Evolutionary conservation across 2,888 invertebrate genomes (phyloP).

Genomic region (Apodemia zela): DNA sequence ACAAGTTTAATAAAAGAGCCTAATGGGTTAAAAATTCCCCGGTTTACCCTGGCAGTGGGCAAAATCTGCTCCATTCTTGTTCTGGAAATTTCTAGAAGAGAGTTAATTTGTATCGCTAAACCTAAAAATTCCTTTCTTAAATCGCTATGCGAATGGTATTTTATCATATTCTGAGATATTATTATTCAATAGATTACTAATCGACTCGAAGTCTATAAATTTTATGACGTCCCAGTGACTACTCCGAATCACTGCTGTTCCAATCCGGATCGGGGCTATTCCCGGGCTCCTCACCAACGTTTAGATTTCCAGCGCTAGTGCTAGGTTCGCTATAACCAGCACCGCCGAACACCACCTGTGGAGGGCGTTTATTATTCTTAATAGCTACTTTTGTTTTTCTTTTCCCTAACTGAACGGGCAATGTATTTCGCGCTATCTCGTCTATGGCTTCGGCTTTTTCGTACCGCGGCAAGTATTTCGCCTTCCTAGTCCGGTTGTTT

Average conservation of each 20-base stretch:
- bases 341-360: background rate
- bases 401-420: background rate
- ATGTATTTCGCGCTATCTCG: constrained; percentile 1
- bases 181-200: constrained; percentile 21
- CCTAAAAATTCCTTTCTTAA: constrained; percentile 2
- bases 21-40: constrained; percentile 18
- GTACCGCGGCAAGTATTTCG: constrained; percentile 1
- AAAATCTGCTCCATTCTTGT: background rate
- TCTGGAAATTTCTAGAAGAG: background rate
- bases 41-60: too few relatives aligned
- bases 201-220: constrained; percentile 22
- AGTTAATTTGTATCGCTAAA: background rate
- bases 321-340: constrained; percentile 14
- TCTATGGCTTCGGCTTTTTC: constrained; percentile 5
- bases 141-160: background rate
- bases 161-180: constrained; percentile 16
- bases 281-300: constrained; percentile 28
- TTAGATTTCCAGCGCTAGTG: constrained; percentile 31
- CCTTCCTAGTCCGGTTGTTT: constrained; percentile 2
- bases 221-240: constrained; percentile 24
- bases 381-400: background rate
- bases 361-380: background rate
- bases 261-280: constrained; percentile 30
- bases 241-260: constrained; percentile 20
- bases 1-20: too few relatives aligned